Evolutionary conservation across 23 tunicate genomes (phyloP).

Genomic region (Ciona savignyi): DNA sequence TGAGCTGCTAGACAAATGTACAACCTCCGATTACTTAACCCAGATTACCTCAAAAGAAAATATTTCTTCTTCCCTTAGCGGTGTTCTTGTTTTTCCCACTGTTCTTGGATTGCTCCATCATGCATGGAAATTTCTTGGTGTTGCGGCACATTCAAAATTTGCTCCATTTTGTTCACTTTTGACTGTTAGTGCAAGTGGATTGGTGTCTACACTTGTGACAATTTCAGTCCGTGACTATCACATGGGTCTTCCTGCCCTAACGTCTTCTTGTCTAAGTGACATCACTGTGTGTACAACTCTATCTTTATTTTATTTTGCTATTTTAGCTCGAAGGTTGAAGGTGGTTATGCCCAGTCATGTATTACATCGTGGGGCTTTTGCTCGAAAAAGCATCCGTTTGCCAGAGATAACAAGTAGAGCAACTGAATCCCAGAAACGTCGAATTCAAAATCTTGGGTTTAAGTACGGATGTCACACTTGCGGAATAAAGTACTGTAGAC

Average conservation of each 20-base stretch:
- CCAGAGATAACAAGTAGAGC: slow-evolving; percentile 7
- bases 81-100: slow-evolving; percentile 50
- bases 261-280: slow-evolving; percentile 4
- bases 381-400: slow-evolving; percentile 28
- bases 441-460: slow-evolving; percentile 43
- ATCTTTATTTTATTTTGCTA: slow-evolving; percentile 21
- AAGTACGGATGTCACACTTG: slow-evolving; percentile 78
- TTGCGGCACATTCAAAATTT: slow-evolving; percentile 37
- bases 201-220: slow-evolving; percentile 13
- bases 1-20: not conserved
- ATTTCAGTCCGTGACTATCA: slow-evolving; percentile 5
- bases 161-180: slow-evolving; percentile 31
- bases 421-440: slow-evolving; percentile 8
- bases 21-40: not conserved
- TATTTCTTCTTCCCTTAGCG: slow-evolving; percentile 10
- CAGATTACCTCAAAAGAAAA: slow-evolving; percentile 4
- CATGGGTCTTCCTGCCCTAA: not conserved
- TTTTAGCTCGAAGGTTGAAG: slow-evolving; percentile 36
- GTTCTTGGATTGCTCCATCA: slow-evolving; percentile 46
- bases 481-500: slow-evolving; percentile 22
- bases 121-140: slow-evolving; percentile 41
- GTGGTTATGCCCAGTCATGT: slow-evolving; percentile 56
- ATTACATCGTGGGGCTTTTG: slow-evolving; percentile 75
- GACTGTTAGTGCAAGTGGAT: slow-evolving; percentile 12
- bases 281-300: slow-evolving; percentile 4